These are phyloP conservation scores for Papilio aristodemus DNA, from an alignment of 1,140 invertebrate species.

Conservation along the genomic window DNA sequence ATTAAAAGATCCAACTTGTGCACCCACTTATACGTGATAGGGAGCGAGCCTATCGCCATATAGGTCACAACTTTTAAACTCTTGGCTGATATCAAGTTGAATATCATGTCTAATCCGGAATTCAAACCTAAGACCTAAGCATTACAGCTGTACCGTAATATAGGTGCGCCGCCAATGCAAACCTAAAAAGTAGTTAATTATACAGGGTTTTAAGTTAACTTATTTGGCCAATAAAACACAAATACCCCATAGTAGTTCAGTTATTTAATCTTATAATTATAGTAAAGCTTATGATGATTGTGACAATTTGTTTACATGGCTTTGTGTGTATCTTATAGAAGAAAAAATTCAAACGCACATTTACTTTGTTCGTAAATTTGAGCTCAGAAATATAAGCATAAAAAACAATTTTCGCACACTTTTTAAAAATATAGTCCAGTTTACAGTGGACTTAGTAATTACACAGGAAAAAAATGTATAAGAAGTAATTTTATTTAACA, in stretches of 20 bases:
- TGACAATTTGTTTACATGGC: neutral
- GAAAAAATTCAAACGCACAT: neutral
- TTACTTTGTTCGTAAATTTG: conserved; percentile 15
- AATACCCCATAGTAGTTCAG: neutral
- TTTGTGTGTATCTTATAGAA: neutral
- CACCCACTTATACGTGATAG: too few relatives aligned
- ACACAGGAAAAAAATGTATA: neutral
- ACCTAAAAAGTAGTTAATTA: too few relatives aligned
- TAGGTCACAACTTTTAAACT: too few relatives aligned
- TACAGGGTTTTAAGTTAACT: too few relatives aligned
- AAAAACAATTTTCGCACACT: neutral
- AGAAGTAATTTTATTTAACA: neutral
- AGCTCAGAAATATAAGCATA: conserved; percentile 18
- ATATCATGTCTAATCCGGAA: too few relatives aligned
- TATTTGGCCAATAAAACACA: neutral
- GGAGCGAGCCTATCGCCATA: too few relatives aligned
- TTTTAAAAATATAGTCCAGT: neutral
- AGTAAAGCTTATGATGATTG: conserved; percentile 25
- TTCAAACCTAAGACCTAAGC: too few relatives aligned
- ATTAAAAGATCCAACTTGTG: too few relatives aligned
- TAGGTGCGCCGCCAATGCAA: too few relatives aligned
- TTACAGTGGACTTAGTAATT: neutral
- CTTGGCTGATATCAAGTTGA: too few relatives aligned
- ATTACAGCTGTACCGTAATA: too few relatives aligned
- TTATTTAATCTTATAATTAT: conserved; percentile 21